A percentile compares a stretch with the other conserved stretches of the same genome.
These are phyloP conservation scores for Phyllotis vaccarum DNA, from an alignment of 2,797 vertebrate species.

Conservation along the genomic window DNA sequence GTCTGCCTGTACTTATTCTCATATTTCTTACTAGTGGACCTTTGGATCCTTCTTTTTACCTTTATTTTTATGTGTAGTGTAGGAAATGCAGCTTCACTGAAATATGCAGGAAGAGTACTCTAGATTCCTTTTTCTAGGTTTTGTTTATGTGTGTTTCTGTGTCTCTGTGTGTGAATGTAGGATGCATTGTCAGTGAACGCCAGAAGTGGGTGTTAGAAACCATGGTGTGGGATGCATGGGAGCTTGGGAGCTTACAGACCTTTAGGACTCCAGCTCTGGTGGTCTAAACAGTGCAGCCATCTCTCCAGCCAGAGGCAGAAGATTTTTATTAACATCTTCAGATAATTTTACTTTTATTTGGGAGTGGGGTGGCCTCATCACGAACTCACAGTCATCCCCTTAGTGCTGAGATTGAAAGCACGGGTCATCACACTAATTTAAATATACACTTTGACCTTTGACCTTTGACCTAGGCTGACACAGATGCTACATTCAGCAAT, in stretches of 20 bases:
- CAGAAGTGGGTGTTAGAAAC: background rate
- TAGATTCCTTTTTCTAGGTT: background rate
- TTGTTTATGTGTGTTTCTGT: background rate
- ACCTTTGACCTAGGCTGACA: background rate
- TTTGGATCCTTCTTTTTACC: background rate
- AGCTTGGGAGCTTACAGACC: background rate
- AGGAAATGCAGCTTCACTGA: background rate
- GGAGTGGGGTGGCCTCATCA: background rate
- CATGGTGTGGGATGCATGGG: background rate
- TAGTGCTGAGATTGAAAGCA: background rate
- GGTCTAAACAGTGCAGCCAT: background rate
- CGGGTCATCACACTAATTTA: background rate
- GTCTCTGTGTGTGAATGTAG: background rate
- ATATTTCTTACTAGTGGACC: background rate
- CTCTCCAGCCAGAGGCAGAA: background rate
- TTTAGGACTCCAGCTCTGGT: background rate
- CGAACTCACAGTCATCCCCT: background rate
- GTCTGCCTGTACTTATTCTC: background rate
- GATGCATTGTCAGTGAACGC: background rate
- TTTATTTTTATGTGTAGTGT: background rate
- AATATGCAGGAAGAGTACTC: background rate
- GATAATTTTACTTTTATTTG: background rate
- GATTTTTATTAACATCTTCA: background rate
- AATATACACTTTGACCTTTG: background rate
- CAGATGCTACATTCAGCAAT: background rate